Percentiles rank a stretch among this genome's conserved stretches.
Evolutionary conservation across 2,888 invertebrate genomes (phyloP).

Genomic region (Sceliomorpha sp.): DNA sequence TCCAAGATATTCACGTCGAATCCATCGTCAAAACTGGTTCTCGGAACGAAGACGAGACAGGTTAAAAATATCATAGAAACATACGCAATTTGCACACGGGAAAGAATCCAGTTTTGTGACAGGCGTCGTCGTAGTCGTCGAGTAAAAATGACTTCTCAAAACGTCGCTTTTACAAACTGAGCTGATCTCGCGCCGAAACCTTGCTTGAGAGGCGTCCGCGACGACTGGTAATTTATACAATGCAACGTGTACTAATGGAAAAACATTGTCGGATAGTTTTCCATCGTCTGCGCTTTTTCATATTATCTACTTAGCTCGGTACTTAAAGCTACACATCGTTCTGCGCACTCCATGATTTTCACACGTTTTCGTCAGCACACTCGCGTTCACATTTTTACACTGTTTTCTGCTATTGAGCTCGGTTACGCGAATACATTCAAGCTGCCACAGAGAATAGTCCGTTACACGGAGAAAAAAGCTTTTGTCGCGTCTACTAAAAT

Average conservation of each 20-base stretch:
- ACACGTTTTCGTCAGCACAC: slow-evolving; percentile 13
- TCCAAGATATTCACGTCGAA: slow-evolving; percentile 1
- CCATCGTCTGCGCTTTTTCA: slow-evolving; percentile 24
- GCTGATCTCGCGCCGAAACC: slow-evolving; percentile 31
- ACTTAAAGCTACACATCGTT: neutral
- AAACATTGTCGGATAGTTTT: slow-evolving; percentile 15
- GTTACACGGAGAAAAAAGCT: slow-evolving; percentile 6
- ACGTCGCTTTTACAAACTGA: slow-evolving; percentile 47
- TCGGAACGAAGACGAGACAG: slow-evolving; percentile 45
- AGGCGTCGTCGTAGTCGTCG: slow-evolving; percentile 2
- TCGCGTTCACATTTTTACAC: slow-evolving; percentile 25
- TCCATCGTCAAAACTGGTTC: slow-evolving; percentile 32
- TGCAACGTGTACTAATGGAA: slow-evolving; percentile 1
- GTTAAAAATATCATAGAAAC: slow-evolving; percentile 53
- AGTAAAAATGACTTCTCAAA: slow-evolving; percentile 45
- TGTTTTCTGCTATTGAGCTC: slow-evolving; percentile 41
- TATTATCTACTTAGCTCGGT: slow-evolving; percentile 27
- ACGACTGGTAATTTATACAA: slow-evolving; percentile 9
- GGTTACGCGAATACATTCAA: slow-evolving; percentile 39
- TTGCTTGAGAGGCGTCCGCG: slow-evolving; percentile 3
- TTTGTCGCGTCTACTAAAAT: neutral
- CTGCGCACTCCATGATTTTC: neutral
- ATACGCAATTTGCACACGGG: slow-evolving; percentile 47
- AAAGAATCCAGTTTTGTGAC: slow-evolving; percentile 26
- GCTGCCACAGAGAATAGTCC: slow-evolving; percentile 15